Evolutionary conservation across 2,888 invertebrate species (phyloP).

Genomic region (Petrolisthes manimaculis): DNA sequence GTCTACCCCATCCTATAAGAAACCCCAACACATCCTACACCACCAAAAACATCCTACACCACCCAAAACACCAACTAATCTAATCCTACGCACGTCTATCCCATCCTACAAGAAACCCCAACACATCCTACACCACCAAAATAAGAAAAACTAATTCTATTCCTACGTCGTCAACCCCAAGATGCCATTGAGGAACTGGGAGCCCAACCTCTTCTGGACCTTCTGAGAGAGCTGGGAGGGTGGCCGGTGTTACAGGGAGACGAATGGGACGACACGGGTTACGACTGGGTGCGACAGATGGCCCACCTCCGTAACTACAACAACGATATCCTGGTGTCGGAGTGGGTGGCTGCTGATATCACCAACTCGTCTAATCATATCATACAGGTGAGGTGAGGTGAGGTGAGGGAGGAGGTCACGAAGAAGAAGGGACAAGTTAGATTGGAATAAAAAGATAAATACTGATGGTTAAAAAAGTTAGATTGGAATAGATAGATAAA

Average conservation of each 20-base stretch:
- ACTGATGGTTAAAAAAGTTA: background rate
- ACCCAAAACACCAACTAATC: background rate
- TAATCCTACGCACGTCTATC: background rate
- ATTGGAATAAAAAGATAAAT: background rate
- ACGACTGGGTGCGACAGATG: conserved; percentile 86
- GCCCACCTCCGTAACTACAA: conserved; percentile 86
- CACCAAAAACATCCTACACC: background rate
- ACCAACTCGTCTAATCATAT: conserved; percentile 92
- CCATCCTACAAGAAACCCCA: too few relatives aligned
- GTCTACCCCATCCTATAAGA: too few relatives aligned
- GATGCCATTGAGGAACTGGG: conserved; percentile 86
- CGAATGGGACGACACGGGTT: conserved; percentile 77
- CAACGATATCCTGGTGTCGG: conserved; percentile 86
- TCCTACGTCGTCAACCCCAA: conserved; percentile 70
- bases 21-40: background rate
- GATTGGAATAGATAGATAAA: background rate
- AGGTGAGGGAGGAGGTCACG: background rate
- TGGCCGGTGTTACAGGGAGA: conserved; percentile 91
- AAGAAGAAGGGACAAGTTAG: background rate
- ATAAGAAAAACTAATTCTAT: too few relatives aligned
- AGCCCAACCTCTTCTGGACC: conserved; percentile 78
- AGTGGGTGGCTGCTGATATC: conserved; percentile 93
- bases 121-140: too few relatives aligned
- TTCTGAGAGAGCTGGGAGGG: conserved; percentile 84
- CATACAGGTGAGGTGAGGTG: conserved; percentile 73